Conservation (phyloP, 2,888 invertebrate genomes). For the Hirtodrosophila histrioides region DNA sequence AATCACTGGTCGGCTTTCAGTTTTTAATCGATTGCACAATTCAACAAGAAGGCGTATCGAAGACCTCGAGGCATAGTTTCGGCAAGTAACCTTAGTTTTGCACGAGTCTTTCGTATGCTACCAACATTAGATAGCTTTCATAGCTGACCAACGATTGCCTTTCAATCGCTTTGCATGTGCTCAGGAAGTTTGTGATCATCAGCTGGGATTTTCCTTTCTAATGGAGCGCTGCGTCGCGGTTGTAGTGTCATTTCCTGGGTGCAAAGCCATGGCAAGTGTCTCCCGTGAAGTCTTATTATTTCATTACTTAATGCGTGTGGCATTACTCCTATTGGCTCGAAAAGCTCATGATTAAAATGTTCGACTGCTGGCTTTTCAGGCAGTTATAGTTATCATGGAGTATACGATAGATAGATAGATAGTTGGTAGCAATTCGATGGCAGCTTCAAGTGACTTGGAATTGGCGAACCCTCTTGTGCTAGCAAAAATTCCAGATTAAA, state of each 20-base stretch:
- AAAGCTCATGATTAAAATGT: not conserved
- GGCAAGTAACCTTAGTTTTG: constrained; percentile 21
- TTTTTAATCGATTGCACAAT: constrained; percentile 56
- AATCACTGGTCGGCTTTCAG: constrained; percentile 46
- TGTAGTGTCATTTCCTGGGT: constrained; percentile 51
- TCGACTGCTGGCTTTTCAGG: too few species aligned
- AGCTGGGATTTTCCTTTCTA: constrained; percentile 61
- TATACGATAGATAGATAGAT: too few species aligned
- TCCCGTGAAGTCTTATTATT: not conserved
- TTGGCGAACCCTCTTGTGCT: not conserved
- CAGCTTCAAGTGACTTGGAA: not conserved
- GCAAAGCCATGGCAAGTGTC: constrained; percentile 20
- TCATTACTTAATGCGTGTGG: too few species aligned
- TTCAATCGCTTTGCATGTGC: constrained; percentile 46
- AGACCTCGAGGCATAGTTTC: constrained; percentile 23
- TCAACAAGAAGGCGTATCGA: constrained; percentile 44
- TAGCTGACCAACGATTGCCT: constrained; percentile 23
- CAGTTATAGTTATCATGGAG: too few species aligned
- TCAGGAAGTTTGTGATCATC: constrained; percentile 41
- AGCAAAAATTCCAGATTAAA: constrained; percentile 3
- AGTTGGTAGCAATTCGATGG: not conserved
- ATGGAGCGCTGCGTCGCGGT: constrained; percentile 24
- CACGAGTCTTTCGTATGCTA: constrained; percentile 34
- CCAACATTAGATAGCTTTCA: too few species aligned
- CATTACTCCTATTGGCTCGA: constrained; percentile 2